phyloP scores from a whole-genome alignment of 2,797 vertebrate species.

The Vireo griseus region DNA sequence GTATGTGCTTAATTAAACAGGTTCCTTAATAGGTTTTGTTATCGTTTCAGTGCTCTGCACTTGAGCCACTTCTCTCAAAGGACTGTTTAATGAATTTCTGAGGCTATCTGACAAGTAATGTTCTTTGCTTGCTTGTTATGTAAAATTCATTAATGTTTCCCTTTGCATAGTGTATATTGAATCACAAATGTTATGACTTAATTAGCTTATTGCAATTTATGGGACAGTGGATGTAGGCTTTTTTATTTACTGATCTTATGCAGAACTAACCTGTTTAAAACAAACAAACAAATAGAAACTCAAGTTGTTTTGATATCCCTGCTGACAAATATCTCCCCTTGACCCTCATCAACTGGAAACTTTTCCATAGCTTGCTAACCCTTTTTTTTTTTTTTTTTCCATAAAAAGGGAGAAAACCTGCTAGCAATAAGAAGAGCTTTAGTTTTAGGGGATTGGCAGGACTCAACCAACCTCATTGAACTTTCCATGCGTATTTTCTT shows the following conservation, averaged over 20 bases:
- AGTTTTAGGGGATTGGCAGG: neutral
- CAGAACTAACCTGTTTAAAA: neutral
- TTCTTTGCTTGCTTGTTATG: constrained; percentile 32
- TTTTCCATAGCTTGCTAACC: neutral
- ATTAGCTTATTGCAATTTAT: constrained; percentile 31
- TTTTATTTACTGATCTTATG: neutral
- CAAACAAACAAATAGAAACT: neutral
- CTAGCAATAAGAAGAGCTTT: neutral
- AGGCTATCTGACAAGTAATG: constrained; percentile 2
- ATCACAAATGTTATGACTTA: constrained; percentile 37
- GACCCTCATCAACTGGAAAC: neutral
- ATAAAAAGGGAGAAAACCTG: neutral
- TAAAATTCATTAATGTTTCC: constrained; percentile 34
- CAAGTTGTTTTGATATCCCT: neutral
- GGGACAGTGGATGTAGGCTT: neutral
- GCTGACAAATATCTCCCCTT: neutral
- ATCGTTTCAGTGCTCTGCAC: neutral
- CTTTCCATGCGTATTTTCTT: neutral
- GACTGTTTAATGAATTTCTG: constrained; percentile 41
- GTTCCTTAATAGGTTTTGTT: constrained; percentile 31
- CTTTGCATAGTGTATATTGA: neutral
- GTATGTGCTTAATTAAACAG: constrained; percentile 38
- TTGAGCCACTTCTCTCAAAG: neutral
- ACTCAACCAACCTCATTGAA: neutral
- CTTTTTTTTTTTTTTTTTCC: neutral